Base-by-base conservation (phyloP, 2,113 vertebrate genomes). In the Phrynosoma platyrhinos region DNA sequence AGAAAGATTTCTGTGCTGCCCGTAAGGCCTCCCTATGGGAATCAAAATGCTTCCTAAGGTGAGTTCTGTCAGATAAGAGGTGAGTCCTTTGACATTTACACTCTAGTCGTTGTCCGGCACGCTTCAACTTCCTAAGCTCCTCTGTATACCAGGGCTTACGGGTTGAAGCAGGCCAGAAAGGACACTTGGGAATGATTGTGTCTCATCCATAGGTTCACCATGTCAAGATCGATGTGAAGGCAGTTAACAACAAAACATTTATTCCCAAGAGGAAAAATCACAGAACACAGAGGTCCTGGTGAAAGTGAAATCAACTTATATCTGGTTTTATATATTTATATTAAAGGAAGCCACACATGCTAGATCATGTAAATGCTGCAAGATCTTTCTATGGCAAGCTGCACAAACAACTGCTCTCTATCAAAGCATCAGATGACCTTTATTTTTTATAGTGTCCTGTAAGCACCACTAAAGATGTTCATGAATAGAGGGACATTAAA, bases 291-390 rank as follows among this genome's bases (percentile, higher is more conserved):
- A 47, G 27, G 14, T 66, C 42, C 14, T 58, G 36, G 2, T 83
- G 62, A 83, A 88, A 77, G 3, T 40, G 42, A 42, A 77, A 25
- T 7, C 72, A 20, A 32, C 40, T 88, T 74, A 53, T 55, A 36
- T 68, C 8, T 55, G 23, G 20, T 66, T 71, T 53, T 27, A 9
- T 32, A n/a, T 64, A 66, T 68, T 64, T 40, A 7, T 79, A 55
- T 82, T 53, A 27, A 78, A 47, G 40, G 5, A 55, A 21, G 64
- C 18, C 30, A 32, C 18, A 88, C 47, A 83, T 82, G 47, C n/a
- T 83, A 40, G 81, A 40, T 78, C 82, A 40, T 78, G 74, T 71
- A 88, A 40, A 88, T 69, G 9, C 42, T 78, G 58, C 66, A 83
- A 30, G 16, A 83, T 83, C 62, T 68, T 82, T 47, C 53, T 69